A percentile compares a stretch with the other conserved stretches of the same genome.
These are phyloP conservation scores for Eonycteris spelaea DNA, from an alignment of 2,113 vertebrate genomes.

Conservation along the genomic window DNA sequence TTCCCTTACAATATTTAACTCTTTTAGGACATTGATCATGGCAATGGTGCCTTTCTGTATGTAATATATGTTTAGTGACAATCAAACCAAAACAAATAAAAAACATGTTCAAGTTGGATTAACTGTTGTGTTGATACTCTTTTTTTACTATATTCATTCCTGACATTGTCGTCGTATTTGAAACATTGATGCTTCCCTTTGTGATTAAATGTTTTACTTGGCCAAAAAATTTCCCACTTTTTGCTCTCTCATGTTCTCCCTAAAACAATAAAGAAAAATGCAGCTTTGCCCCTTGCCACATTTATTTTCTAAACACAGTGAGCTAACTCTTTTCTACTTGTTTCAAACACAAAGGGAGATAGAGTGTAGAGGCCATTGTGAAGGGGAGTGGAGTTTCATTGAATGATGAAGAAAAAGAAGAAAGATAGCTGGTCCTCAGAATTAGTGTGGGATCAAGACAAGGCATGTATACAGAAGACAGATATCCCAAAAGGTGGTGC, in stretches of 20 bases:
- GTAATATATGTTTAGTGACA: neutral
- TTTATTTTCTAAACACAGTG: neutral
- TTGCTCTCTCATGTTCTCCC: neutral
- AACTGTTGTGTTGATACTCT: neutral
- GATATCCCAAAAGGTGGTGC: neutral
- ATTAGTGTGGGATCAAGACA: neutral
- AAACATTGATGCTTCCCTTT: neutral
- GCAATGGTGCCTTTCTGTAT: neutral
- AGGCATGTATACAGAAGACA: neutral
- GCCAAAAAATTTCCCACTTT: neutral
- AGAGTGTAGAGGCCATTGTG: neutral
- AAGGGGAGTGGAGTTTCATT: neutral
- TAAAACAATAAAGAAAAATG: neutral
- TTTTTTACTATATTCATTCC: neutral
- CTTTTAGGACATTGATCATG: neutral
- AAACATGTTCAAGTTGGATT: neutral
- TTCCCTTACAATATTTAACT: neutral
- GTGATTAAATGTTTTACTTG: neutral
- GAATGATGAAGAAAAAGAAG: neutral
- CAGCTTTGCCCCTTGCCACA: too few relatives aligned
- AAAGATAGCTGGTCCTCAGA: neutral
- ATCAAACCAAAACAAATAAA: neutral
- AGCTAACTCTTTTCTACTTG: neutral
- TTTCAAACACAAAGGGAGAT: neutral
- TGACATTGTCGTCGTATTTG: neutral